A percentile compares a stretch with the other conserved stretches of the same genome.
These are phyloP conservation scores for Pitta sordida DNA, from an alignment of 2,113 vertebrate species.

Conservation along the genomic window DNA sequence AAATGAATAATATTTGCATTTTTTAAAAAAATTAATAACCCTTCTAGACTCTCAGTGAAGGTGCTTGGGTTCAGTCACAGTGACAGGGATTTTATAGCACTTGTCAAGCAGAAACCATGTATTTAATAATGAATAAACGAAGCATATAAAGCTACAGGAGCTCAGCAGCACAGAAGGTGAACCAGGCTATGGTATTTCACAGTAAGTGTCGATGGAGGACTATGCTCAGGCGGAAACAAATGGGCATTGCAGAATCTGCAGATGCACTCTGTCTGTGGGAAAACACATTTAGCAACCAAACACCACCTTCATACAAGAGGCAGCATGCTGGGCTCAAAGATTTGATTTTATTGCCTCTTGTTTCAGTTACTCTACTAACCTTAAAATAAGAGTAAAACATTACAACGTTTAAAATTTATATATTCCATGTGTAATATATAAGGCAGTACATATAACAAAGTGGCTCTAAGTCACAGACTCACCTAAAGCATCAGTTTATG, in stretches of 20 bases:
- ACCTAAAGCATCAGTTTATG: background rate
- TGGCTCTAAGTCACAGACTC: background rate
- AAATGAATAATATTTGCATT: background rate
- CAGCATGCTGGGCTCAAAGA: background rate
- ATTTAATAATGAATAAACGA: slow-evolving; percentile 45
- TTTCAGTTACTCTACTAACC: background rate
- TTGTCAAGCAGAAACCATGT: slow-evolving; percentile 10
- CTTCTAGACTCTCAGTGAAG: background rate
- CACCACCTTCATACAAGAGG: background rate
- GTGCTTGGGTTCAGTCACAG: slow-evolving; percentile 6
- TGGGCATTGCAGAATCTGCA: background rate
- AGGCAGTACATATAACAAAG: background rate
- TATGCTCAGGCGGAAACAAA: slow-evolving; percentile 12
- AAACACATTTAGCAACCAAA: background rate
- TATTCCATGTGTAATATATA: background rate
- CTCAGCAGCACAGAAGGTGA: slow-evolving; percentile 30
- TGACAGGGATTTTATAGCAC: slow-evolving; percentile 32
- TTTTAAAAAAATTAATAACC: background rate
- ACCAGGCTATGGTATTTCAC: slow-evolving; percentile 32
- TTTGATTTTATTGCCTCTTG: background rate
- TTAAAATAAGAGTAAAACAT: background rate
- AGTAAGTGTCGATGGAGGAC: background rate
- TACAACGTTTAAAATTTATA: background rate
- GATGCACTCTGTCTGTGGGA: background rate
- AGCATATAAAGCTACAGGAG: slow-evolving; percentile 36